Evolutionary conservation across 2,888 invertebrate genomes (phyloP), one percentile per base, ranked within the genome.

Genomic region (Rhagium mordax): DNA sequence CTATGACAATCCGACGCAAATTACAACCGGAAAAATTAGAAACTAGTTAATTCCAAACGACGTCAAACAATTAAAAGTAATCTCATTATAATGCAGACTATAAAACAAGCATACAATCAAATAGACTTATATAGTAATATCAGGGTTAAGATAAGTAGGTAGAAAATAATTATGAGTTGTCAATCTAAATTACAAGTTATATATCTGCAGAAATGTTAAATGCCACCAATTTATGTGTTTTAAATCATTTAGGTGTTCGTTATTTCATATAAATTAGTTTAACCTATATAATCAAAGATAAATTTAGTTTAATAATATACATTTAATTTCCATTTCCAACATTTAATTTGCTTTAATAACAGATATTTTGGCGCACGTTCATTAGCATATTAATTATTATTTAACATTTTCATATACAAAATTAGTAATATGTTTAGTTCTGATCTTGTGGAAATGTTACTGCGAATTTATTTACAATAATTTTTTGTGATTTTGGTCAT

Each of bases 101-200:
- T 16, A 10, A 15, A 60, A 21, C n/a, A 47, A 61, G 18, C 16
- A 33, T 20, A 21, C 18, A n/a, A 3, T 20, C 1, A 55, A 61
- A 61, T 61, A 15, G 13, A 48, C 61, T 48, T 47, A 48, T 48
- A 61, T 61, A 20, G 61, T 47, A 47, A 61, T 41, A 47, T 20
- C 47, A 47, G 47, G 21, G 21, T 48, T 41, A 47, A 20, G 21
- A 41, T 13, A 62, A 21, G 48, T 62, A 62, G 48, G 48, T 62
- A 47, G 61, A 62, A 13, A n/a, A 20, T 62, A 47, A 62, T 62
- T 48, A 62, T 62, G 47, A 48, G 61, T 48, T n/a, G 47, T 48
- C 61, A 47, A 47, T 62, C 10, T 48, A 62, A 62, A 62, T 47
- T 48, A 18, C 18, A 47, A 21, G 20, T 47, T 18, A 60, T 16